Evolutionary conservation across 1,140 invertebrate species (phyloP).

Genomic region (Orius insidiosus): DNA sequence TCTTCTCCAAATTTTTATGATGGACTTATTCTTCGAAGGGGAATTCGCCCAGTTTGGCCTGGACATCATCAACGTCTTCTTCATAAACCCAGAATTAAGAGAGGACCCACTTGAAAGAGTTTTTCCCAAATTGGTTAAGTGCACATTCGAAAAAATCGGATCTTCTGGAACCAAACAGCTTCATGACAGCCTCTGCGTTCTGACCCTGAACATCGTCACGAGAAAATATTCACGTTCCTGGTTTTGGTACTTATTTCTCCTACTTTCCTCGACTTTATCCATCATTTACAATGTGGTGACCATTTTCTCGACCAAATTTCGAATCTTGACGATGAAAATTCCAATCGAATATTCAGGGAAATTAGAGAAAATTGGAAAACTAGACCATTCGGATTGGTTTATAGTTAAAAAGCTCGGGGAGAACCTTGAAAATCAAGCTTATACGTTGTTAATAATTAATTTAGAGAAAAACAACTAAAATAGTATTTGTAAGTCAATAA

Average conservation of each 20-base stretch:
- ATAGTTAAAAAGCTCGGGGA: too few species aligned
- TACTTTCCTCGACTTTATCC: slow-evolving; percentile 50
- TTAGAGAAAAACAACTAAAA: too few species aligned
- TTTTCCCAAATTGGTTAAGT: slow-evolving; percentile 26
- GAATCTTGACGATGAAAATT: slow-evolving; percentile 51
- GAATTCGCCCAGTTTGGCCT: slow-evolving; percentile 33
- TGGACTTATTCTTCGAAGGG: slow-evolving; percentile 54
- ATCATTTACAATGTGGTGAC: slow-evolving; percentile 55
- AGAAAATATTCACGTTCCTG: slow-evolving; percentile 61
- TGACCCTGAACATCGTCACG: slow-evolving; percentile 59
- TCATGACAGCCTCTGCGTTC: slow-evolving; percentile 46
- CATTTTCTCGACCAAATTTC: slow-evolving; percentile 47
- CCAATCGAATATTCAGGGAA: too few species aligned
- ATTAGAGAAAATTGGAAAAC: too few species aligned
- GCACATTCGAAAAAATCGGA: slow-evolving; percentile 36
- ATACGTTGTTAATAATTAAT: too few species aligned
- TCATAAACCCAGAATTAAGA: slow-evolving; percentile 64
- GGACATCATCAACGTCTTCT: slow-evolving; percentile 45
- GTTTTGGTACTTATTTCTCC: slow-evolving; percentile 65
- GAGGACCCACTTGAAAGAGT: slow-evolving; percentile 27
- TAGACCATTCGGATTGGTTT: too few species aligned
- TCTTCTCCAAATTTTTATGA: slow-evolving; percentile 36
- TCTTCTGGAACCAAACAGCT: slow-evolving; percentile 37
- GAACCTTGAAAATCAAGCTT: too few species aligned
- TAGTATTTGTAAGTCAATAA: too few species aligned